Percentiles rank a stretch among this genome's conserved stretches.
Conservation (phyloP, 2,113 vertebrate genomes). For the Uropsilus gracilis region DNA sequence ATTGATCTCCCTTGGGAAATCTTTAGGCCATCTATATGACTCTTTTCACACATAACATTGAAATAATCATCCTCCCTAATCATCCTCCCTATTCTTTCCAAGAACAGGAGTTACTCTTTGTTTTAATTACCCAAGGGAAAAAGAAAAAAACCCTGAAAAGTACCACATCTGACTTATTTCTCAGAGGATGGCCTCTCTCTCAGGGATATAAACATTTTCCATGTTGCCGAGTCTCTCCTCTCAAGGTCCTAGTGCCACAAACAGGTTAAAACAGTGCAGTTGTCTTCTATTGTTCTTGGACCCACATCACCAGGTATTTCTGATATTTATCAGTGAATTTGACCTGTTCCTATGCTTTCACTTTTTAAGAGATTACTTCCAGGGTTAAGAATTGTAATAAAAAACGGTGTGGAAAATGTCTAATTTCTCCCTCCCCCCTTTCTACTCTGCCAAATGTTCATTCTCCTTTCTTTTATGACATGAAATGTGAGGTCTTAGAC, state of each 20-base stretch:
- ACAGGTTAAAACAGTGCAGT: neutral
- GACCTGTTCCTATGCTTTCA: neutral
- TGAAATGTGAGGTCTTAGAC: conserved; percentile 50
- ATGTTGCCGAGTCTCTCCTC: neutral
- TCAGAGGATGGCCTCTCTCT: neutral
- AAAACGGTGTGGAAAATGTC: neutral
- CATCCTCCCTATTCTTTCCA: neutral
- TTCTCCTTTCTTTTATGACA: conserved; percentile 13
- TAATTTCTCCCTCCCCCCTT: neutral
- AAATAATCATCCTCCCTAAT: neutral
- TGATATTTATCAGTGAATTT: neutral
- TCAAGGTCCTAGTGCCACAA: neutral
- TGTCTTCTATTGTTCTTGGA: neutral
- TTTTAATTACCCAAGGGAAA: neutral
- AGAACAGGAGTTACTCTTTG: neutral
- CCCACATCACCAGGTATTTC: neutral
- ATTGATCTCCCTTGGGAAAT: neutral
- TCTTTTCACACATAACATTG: neutral
- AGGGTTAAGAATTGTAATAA: neutral
- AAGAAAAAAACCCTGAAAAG: neutral
- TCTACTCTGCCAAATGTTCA: neutral
- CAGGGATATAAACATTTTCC: neutral
- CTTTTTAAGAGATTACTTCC: neutral
- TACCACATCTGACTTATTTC: neutral
- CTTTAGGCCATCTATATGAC: neutral